These are phyloP conservation scores for Amblyraja radiata DNA, from an alignment of 2,797 vertebrate species.

Conservation along the genomic window DNA sequence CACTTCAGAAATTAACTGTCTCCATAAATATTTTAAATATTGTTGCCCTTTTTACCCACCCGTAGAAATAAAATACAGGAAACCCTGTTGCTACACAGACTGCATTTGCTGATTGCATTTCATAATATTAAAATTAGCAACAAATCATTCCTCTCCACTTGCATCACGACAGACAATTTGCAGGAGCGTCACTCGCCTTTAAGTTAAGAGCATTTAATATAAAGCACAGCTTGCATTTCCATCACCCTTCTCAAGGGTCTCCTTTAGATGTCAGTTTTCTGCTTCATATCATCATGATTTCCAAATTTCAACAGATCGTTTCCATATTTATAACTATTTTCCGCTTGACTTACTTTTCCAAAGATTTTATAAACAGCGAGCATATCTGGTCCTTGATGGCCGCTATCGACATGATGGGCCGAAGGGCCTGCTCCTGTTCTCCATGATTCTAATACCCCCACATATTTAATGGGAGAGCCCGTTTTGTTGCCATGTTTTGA, in stretches of 20 bases:
- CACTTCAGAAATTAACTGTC: neutral
- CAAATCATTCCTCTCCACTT: too few species aligned
- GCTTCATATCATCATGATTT: neutral
- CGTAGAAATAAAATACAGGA: neutral
- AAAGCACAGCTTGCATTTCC: neutral
- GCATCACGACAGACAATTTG: neutral
- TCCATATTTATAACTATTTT: slow-evolving; percentile 2
- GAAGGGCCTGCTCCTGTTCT: too few species aligned
- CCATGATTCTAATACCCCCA: neutral
- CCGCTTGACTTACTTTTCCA: neutral
- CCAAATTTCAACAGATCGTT: slow-evolving; percentile 20
- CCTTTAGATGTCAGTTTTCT: slow-evolving; percentile 13
- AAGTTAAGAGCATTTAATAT: neutral
- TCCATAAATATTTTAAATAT: neutral
- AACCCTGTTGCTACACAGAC: neutral
- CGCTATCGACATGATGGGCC: too few species aligned
- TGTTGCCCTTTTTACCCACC: neutral
- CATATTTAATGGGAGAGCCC: neutral
- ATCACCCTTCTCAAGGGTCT: neutral
- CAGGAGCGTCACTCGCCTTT: slow-evolving; percentile 9
- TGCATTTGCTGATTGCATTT: neutral
- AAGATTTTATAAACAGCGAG: neutral
- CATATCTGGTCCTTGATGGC: too few species aligned
- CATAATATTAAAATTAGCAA: too few species aligned
- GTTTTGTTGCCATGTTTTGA: slow-evolving; percentile 3